These are phyloP conservation scores for Protobothrops mucrosquamatus DNA, from an alignment of 2,113 vertebrate genomes.

Conservation along the genomic window DNA sequence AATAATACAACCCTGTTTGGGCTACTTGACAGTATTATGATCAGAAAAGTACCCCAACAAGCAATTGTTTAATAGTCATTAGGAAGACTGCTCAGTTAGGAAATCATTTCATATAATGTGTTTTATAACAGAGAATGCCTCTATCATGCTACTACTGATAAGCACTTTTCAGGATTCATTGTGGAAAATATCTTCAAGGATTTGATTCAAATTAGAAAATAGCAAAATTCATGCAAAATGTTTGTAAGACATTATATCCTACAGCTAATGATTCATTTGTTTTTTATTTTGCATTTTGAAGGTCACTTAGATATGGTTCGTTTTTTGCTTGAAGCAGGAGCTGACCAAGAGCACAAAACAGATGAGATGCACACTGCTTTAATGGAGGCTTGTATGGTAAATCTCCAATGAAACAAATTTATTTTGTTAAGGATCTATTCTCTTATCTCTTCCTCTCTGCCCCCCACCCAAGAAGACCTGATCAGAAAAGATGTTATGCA, in stretches of 20 bases:
- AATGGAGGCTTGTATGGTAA: constrained; percentile 99
- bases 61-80: not conserved
- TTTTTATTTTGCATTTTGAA: constrained; percentile 65
- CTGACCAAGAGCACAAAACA: constrained; percentile 98
- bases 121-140: not conserved
- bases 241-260: not conserved
- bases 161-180: not conserved
- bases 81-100: not conserved
- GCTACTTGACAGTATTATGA: not conserved
- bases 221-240: not conserved
- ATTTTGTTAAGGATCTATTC: not conserved
- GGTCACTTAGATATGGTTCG: constrained; percentile 99
- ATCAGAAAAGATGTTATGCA: not conserved
- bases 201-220: not conserved
- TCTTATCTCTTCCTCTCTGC: not conserved
- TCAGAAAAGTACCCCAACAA: not conserved
- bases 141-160: not conserved
- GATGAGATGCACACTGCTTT: constrained; percentile 99
- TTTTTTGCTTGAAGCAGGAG: constrained; percentile 97
- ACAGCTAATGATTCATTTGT: not conserved
- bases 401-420: constrained; percentile 27
- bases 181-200: not conserved
- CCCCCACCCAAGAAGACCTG: not conserved
- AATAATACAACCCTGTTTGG: not conserved
- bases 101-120: not conserved